Evolutionary conservation across 1,140 invertebrate species (phyloP).

Genomic region (Drosophila arizonae): DNA sequence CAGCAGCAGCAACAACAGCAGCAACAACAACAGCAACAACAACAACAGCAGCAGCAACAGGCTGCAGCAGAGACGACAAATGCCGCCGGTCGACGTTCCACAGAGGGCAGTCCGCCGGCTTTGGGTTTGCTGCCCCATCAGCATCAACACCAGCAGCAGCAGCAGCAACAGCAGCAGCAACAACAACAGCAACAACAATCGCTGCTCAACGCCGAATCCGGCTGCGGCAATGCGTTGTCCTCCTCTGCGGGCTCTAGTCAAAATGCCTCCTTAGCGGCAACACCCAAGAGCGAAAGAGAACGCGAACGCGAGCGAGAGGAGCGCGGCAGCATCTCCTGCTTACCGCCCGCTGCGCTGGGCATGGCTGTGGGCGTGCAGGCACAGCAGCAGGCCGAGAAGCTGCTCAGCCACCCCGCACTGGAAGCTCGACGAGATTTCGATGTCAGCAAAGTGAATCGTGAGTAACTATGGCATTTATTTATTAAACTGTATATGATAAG

Average conservation of each 20-base stretch:
- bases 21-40: conserved; percentile 32
- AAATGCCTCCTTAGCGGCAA: conserved; percentile 61
- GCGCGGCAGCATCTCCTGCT: conserved; percentile 73
- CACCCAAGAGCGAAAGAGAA: conserved; percentile 67
- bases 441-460: conserved; percentile 80
- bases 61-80: conserved; percentile 21
- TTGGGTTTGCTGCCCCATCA: conserved; percentile 45
- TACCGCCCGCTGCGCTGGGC: conserved; percentile 74
- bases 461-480: conserved; percentile 45
- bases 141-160: conserved; percentile 49
- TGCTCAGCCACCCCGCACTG: conserved; percentile 68
- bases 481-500: no score
- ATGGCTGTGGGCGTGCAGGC: conserved; percentile 71
- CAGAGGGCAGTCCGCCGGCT: conserved; percentile 57
- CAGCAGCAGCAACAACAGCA: conserved; percentile 37
- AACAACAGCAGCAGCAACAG: conserved; percentile 51
- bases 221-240: conserved; percentile 51
- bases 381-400: conserved; percentile 67
- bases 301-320: conserved; percentile 57
- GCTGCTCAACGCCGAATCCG: conserved; percentile 41
- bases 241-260: conserved; percentile 74
- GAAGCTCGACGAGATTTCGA: conserved; percentile 76
- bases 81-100: conserved; percentile 59
- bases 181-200: conserved; percentile 39
- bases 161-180: conserved; percentile 40